A percentile compares a stretch with the other conserved stretches of the same genome.
phyloP scores from a whole-genome alignment of 2,888 invertebrate species.

The Trachelus stipa region DNA sequence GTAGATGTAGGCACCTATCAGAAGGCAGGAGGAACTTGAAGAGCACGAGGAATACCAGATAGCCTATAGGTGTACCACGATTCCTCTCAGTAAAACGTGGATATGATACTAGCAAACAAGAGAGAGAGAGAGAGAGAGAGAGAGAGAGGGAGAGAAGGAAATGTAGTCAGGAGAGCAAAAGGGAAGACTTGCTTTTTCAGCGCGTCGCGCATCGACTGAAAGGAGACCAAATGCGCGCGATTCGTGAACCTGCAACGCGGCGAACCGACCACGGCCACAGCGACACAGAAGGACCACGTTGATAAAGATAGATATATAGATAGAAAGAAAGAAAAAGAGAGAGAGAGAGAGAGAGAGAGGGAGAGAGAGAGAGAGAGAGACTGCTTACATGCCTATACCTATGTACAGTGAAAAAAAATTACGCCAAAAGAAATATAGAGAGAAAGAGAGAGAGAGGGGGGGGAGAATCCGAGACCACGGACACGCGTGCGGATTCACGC shows the following conservation, averaged over 20 bases:
- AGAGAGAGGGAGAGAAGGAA: slow-evolving; percentile 18
- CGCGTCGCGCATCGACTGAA: slow-evolving; percentile 19
- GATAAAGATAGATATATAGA: background rate
- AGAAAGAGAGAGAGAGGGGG: slow-evolving; percentile 11
- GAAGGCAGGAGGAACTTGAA: background rate
- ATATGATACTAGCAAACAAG: background rate
- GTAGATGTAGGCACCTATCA: background rate
- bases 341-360: slow-evolving; percentile 13
- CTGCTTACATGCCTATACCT: slow-evolving; percentile 16
- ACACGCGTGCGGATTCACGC: background rate
- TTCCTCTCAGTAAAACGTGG: slow-evolving; percentile 18
- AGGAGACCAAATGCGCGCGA: slow-evolving; percentile 19
- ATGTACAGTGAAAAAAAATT: slow-evolving; percentile 21
- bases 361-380: slow-evolving; percentile 30
- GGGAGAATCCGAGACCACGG: background rate
- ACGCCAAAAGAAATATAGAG: slow-evolving; percentile 5
- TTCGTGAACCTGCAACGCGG: slow-evolving; percentile 16
- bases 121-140: slow-evolving; percentile 10
- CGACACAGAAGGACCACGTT: background rate
- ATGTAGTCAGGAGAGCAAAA: slow-evolving; percentile 10
- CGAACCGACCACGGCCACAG: background rate
- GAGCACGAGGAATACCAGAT: background rate
- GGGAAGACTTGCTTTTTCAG: slow-evolving; percentile 6
- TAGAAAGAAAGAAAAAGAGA: background rate
- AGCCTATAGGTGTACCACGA: slow-evolving; percentile 19